phyloP scores from a whole-genome alignment of 2,888 invertebrate genomes.

The Leptodirus hochenwartii region DNA sequence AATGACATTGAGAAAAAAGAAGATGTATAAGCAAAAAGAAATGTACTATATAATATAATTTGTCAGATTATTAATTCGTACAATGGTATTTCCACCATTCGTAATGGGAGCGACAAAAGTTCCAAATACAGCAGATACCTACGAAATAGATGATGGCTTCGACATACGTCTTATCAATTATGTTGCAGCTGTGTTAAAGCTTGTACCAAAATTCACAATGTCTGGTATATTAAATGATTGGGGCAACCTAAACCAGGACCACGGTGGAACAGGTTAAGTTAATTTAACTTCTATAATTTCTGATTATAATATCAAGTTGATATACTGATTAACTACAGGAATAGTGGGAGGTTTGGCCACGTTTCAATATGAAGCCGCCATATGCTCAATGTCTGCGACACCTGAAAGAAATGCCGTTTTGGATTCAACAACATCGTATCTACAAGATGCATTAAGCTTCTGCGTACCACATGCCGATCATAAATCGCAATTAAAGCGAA shows the following conservation, averaged over 20 bases:
- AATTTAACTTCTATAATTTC: too few species aligned
- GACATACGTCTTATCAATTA: slow-evolving; percentile 17
- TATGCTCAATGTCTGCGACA: slow-evolving; percentile 21
- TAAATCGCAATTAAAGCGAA: slow-evolving; percentile 9
- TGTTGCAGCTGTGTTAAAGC: slow-evolving; percentile 17
- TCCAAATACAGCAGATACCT: slow-evolving; percentile 3
- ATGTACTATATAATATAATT: too few species aligned
- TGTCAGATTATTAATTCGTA: slow-evolving; percentile 18
- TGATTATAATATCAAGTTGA: too few species aligned
- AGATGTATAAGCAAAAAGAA: too few species aligned
- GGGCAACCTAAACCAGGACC: slow-evolving; percentile 11
- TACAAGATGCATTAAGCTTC: slow-evolving; percentile 21
- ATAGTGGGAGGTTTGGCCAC: slow-evolving; percentile 8
- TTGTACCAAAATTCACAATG: slow-evolving; percentile 15
- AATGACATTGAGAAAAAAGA: too few species aligned
- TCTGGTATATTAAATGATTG: slow-evolving; percentile 13
- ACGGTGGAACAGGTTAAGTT: too few species aligned
- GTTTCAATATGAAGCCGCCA: slow-evolving; percentile 17
- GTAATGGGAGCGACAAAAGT: slow-evolving; percentile 16
- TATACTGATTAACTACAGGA: slow-evolving; percentile 7
- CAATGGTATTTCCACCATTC: slow-evolving; percentile 21
- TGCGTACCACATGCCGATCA: slow-evolving; percentile 21
- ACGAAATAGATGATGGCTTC: slow-evolving; percentile 15
- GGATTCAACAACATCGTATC: slow-evolving; percentile 19
- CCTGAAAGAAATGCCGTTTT: slow-evolving; percentile 16